Percentiles rank a stretch among this genome's conserved stretches.
Evolutionary conservation across 2,888 invertebrate genomes (phyloP).

Genomic region (Xanthia togata): DNA sequence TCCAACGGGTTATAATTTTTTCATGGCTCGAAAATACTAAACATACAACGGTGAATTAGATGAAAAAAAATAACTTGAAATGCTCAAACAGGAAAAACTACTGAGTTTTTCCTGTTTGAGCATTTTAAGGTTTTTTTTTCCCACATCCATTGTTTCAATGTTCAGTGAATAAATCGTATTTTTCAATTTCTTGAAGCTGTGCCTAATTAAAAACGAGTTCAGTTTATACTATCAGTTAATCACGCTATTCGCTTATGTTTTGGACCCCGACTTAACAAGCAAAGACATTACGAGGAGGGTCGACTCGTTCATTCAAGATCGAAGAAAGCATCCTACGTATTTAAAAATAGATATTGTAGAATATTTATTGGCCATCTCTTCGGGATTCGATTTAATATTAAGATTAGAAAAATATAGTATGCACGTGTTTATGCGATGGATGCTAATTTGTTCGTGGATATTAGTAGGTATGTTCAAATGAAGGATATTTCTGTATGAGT

Average conservation of each 20-base stretch:
- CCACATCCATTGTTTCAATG: neutral
- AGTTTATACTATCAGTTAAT: constrained; percentile 4
- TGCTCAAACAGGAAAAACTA: no score
- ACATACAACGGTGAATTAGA: neutral
- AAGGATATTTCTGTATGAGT: constrained; percentile 28
- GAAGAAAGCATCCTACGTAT: constrained; percentile 89
- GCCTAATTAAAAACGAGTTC: neutral
- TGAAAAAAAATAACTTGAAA: no score
- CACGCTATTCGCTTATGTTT: constrained; percentile 66
- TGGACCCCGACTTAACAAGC: constrained; percentile 73
- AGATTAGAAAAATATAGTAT: constrained; percentile 86
- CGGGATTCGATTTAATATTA: constrained; percentile 88
- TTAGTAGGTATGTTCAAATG: constrained; percentile 62
- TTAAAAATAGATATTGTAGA: constrained; percentile 88
- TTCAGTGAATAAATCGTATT: neutral
- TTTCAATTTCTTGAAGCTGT: neutral
- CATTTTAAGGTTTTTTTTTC: neutral
- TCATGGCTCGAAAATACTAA: neutral
- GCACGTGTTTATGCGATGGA: constrained; percentile 80
- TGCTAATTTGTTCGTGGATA: constrained; percentile 75
- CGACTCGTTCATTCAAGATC: constrained; percentile 89
- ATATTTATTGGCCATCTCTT: constrained; percentile 88
- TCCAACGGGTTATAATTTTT: neutral
- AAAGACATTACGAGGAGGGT: constrained; percentile 87
- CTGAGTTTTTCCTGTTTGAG: neutral